Base-by-base conservation (phyloP, 2,113 vertebrate species). In the Rhegmatorhina hoffmannsi region DNA sequence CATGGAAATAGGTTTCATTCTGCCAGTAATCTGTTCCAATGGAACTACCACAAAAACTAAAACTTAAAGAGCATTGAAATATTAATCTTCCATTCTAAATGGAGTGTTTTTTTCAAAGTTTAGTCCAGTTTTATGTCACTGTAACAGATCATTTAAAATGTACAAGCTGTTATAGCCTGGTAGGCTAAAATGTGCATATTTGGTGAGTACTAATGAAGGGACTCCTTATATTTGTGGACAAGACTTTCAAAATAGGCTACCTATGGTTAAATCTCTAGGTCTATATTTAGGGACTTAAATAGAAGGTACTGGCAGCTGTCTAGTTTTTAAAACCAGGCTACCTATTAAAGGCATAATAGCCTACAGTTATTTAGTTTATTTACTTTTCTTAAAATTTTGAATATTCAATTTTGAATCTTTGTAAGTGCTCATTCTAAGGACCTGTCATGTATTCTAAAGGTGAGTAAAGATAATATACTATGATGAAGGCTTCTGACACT, bases 81-180 rank as follows among this genome's bases (percentile, higher is more conserved):
- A 63, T 77, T 81, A 83, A 89, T 89, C 72, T 89, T 84, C 77
- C 50, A 19, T 44, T 53, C 38, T 77, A 89, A 86, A 90, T 31
- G 0, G 44, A 63, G 79, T 40, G n/a, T 1, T 40, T 87, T 87
- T 85, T 72, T 77, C 33, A n/a, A 89, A 77, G 31, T 55, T 92
- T 60, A 81, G 60, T 70, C 68, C 79, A 90, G 59, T 80, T 94
- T 91, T 82, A 85, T 77, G 88, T 89, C 75, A 94, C 59, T 59
- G 29, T 68, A 80, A 79, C 53, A 85, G 85, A 79, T 29, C 20
- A 89, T 79, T 94, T 82, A 75, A 89, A 87, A 67, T 31, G 23
- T 73, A 73, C 46, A 75, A 92, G 50, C 53, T 91, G 36, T 80
- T 77, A 83, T 4, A 70, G 25, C 3, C 20, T 74, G 18, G 74